Conservation (phyloP, 2,888 invertebrate species). For the Chrysolina oricalcia region DNA sequence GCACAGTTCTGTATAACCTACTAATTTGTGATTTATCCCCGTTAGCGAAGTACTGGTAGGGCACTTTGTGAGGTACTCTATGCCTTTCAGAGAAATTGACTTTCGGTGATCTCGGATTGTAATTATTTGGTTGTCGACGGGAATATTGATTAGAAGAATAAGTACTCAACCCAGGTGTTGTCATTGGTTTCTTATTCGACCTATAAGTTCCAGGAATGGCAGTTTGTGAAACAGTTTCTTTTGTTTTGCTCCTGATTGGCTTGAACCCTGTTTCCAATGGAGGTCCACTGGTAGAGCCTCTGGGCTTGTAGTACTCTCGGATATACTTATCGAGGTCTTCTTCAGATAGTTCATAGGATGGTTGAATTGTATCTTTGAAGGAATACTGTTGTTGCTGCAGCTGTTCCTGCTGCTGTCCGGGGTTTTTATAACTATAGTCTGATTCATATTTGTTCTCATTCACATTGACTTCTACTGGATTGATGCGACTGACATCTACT, state of each 20-base stretch:
- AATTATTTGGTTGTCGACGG: constrained; percentile 27
- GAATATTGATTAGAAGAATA: constrained; percentile 63
- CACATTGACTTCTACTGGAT: constrained; percentile 63
- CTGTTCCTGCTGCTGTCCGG: constrained; percentile 20
- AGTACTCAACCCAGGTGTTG: constrained; percentile 73
- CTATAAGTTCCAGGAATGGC: constrained; percentile 63
- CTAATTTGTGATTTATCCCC: constrained; percentile 50
- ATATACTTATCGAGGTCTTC: constrained; percentile 60
- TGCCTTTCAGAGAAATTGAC: constrained; percentile 16
- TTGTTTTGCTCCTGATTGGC: constrained; percentile 59
- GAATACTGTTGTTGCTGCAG: constrained; percentile 34
- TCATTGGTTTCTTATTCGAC: constrained; percentile 69
- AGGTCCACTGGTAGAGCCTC: constrained; percentile 52
- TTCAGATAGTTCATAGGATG: constrained; percentile 59
- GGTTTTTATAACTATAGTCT: neutral
- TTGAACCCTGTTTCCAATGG: constrained; percentile 62
- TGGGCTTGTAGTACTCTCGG: constrained; percentile 58
- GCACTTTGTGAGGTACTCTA: constrained; percentile 22
- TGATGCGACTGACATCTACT: constrained; percentile 60
- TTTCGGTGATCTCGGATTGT: constrained; percentile 42
- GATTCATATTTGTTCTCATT: constrained; percentile 31
- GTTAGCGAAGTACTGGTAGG: constrained; percentile 43
- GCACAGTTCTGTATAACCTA: constrained; percentile 55
- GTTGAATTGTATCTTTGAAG: constrained; percentile 45
- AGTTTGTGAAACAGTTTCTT: constrained; percentile 51